These are phyloP conservation scores for Beris morrisii DNA, from an alignment of 2,888 invertebrate genomes.

Conservation along the genomic window DNA sequence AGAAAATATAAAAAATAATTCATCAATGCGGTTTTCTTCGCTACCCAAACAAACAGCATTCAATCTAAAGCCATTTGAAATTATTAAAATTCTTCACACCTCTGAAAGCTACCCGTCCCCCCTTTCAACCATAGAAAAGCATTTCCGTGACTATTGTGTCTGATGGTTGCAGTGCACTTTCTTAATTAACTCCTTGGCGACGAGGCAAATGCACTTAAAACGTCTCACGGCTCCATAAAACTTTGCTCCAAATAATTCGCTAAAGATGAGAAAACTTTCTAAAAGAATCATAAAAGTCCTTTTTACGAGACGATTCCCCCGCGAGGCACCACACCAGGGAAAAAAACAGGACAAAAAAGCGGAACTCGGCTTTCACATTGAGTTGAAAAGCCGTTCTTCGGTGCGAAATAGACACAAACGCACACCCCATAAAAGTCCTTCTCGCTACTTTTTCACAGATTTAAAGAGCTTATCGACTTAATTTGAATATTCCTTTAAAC, in stretches of 20 bases:
- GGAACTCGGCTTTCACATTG: not conserved
- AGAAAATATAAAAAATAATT: no score
- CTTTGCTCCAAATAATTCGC: slow-evolving; percentile 24
- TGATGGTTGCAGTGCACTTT: slow-evolving; percentile 19
- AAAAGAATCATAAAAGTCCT: slow-evolving; percentile 30
- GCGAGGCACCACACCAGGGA: slow-evolving; percentile 1
- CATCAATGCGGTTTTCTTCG: no score
- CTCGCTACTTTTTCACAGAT: slow-evolving; percentile 50
- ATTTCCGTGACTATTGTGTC: no score
- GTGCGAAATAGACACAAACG: slow-evolving; percentile 32
- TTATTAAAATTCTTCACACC: no score
- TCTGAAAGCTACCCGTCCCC: no score
- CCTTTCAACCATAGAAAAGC: no score
- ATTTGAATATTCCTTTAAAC: slow-evolving; percentile 50
- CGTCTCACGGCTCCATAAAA: slow-evolving; percentile 11
- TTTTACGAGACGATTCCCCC: slow-evolving; percentile 24
- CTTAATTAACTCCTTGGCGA: slow-evolving; percentile 25
- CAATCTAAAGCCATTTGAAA: no score
- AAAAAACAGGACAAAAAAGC: slow-evolving; percentile 11
- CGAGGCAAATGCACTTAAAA: not conserved
- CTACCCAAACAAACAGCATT: no score
- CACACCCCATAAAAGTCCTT: slow-evolving; percentile 43
- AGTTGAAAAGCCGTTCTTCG: not conserved
- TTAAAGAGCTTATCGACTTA: slow-evolving; percentile 55
- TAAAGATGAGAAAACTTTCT: slow-evolving; percentile 34